These are phyloP conservation scores for Aporophyla lueneburgensis DNA, from an alignment of 2,888 invertebrate species.

Conservation along the genomic window DNA sequence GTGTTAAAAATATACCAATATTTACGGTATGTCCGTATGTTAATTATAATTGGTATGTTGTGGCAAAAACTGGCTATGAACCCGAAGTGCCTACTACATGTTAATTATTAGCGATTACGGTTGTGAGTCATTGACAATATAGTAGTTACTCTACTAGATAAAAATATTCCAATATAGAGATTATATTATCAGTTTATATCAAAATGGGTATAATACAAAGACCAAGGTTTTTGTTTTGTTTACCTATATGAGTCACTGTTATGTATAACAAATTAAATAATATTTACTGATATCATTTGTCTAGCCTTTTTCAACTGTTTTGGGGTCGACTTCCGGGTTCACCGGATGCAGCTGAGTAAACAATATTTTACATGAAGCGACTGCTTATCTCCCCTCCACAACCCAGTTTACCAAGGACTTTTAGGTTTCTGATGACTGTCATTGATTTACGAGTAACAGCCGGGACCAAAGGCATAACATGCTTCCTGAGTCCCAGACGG, in stretches of 20 bases:
- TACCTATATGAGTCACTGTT: conserved; percentile 34
- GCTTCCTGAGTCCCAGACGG: no score
- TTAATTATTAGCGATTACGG: background rate
- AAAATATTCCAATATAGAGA: background rate
- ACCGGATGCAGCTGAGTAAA: no score
- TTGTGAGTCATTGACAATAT: background rate
- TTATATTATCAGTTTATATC: background rate
- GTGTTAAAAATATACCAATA: background rate
- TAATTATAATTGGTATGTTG: background rate
- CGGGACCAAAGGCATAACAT: no score
- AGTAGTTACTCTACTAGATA: no score
- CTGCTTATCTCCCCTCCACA: no score
- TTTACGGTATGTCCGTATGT: no score
- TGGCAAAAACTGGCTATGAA: background rate
- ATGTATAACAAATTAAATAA: conserved; percentile 25
- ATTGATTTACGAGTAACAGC: no score
- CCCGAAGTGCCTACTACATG: background rate
- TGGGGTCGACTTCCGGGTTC: no score
- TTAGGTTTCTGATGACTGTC: no score
- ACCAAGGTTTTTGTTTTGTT: conserved; percentile 25
- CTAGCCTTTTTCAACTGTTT: no score
- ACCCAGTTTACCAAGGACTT: no score
- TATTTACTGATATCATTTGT: background rate
- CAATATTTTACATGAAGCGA: no score
- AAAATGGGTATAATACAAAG: background rate